These are phyloP conservation scores for Macrosoma leucophasiata DNA, from an alignment of 2,888 invertebrate species.

Conservation along the genomic window DNA sequence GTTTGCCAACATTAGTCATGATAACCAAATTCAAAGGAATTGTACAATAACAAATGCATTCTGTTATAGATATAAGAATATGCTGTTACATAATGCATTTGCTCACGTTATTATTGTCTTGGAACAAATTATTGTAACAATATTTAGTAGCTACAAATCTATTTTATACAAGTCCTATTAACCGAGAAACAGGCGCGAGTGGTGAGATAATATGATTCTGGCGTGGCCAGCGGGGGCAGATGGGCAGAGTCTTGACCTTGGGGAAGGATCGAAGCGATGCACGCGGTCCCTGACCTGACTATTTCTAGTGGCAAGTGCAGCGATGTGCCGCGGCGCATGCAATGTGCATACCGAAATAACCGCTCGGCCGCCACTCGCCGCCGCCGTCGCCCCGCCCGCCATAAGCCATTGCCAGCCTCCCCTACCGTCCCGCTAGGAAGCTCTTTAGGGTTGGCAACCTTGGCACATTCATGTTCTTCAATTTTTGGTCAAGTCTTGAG, in stretches of 20 bases:
- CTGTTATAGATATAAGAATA: too few relatives aligned
- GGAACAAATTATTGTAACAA: neutral
- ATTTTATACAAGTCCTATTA: constrained; percentile 28
- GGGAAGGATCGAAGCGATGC: constrained; percentile 69
- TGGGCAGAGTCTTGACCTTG: constrained; percentile 68
- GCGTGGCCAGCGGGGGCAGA: constrained; percentile 26
- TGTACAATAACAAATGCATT: too few relatives aligned
- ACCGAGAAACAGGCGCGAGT: constrained; percentile 40
- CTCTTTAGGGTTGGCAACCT: too few relatives aligned
- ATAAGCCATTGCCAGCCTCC: constrained; percentile 30
- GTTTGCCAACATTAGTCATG: constrained; percentile 54
- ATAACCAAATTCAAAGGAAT: constrained; percentile 37
- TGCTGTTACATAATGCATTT: too few relatives aligned
- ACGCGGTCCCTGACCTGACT: constrained; percentile 75
- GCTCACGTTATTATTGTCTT: too few relatives aligned
- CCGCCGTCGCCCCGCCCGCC: constrained; percentile 48
- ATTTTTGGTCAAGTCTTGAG: too few relatives aligned
- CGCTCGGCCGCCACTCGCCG: constrained; percentile 56
- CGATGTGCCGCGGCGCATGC: constrained; percentile 60
- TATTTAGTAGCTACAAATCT: constrained; percentile 2
- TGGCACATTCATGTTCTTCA: too few relatives aligned
- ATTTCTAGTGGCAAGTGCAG: constrained; percentile 75
- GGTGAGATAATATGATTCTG: constrained; percentile 34
- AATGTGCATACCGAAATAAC: constrained; percentile 76
- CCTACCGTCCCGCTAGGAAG: too few relatives aligned